Conservation (phyloP, 2,888 invertebrate species). For the Luffia ferchaultella region DNA sequence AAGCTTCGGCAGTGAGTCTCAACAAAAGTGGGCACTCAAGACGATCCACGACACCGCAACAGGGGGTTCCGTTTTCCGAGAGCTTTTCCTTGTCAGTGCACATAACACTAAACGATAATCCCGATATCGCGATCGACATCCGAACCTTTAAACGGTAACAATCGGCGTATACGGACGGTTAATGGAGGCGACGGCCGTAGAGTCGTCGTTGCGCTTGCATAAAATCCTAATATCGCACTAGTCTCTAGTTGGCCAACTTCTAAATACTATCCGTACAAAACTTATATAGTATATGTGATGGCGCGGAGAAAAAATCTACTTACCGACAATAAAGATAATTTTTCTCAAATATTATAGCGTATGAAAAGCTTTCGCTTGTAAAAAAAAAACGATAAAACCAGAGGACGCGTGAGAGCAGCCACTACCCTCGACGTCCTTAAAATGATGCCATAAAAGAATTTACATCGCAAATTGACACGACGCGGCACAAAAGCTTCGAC, state of each 20-base stretch:
- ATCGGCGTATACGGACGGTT: slow-evolving; percentile 47
- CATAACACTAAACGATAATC: slow-evolving; percentile 62
- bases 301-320: no score
- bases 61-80: slow-evolving; percentile 33
- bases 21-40: slow-evolving; percentile 25
- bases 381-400: background rate
- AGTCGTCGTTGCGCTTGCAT: slow-evolving; percentile 2
- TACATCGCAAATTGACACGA: slow-evolving; percentile 7
- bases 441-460: slow-evolving; percentile 8
- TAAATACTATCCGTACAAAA: no score
- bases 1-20: background rate
- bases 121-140: slow-evolving; percentile 45
- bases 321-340: no score
- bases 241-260: no score
- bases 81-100: slow-evolving; percentile 61
- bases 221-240: background rate
- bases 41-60: slow-evolving; percentile 23
- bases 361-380: no score
- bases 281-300: no score
- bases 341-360: no score
- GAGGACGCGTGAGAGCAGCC: background rate
- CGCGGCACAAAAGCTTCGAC: slow-evolving; percentile 1
- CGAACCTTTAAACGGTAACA: slow-evolving; percentile 53
- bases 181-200: slow-evolving; percentile 34
- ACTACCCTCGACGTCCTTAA: background rate